A percentile compares a stretch with the other conserved stretches of the same genome.
Conservation (phyloP, 2,113 vertebrate species). For the Atlantisia rogersi region DNA sequence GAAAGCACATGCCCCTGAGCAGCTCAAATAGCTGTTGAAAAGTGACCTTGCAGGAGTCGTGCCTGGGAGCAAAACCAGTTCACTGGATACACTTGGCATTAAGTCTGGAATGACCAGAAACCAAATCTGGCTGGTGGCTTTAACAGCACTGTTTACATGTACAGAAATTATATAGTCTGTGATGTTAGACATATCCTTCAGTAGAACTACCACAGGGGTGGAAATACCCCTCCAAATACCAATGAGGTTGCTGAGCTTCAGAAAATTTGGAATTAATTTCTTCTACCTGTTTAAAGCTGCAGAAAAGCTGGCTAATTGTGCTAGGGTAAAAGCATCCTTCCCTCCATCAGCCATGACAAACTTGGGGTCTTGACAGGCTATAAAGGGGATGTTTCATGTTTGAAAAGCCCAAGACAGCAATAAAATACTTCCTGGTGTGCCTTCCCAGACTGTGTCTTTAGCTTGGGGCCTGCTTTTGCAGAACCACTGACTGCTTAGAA, state of each 20-base stretch:
- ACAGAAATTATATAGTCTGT: background rate
- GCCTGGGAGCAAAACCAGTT: background rate
- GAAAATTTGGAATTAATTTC: background rate
- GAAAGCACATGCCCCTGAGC: background rate
- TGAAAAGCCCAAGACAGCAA: background rate
- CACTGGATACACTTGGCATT: accelerated
- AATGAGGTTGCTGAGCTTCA: background rate
- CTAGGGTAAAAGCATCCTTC: background rate
- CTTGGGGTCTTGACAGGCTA: background rate
- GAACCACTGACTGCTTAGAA: background rate
- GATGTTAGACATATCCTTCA: accelerated
- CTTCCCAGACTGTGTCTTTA: background rate
- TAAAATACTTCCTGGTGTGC: too few species aligned
- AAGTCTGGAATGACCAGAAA: background rate
- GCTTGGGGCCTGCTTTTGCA: background rate
- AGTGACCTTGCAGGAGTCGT: background rate
- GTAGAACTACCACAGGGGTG: background rate
- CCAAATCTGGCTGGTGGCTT: background rate
- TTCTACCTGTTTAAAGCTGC: background rate
- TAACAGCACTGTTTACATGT: background rate
- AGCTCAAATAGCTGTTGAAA: background rate
- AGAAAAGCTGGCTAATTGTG: background rate
- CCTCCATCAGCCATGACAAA: background rate
- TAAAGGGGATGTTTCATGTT: accelerated
- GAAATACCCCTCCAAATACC: background rate